A percentile compares a stretch with the other conserved stretches of the same genome.
Evolutionary conservation across 1,140 invertebrate genomes (phyloP).

Genomic region (Kradibia gibbosae): DNA sequence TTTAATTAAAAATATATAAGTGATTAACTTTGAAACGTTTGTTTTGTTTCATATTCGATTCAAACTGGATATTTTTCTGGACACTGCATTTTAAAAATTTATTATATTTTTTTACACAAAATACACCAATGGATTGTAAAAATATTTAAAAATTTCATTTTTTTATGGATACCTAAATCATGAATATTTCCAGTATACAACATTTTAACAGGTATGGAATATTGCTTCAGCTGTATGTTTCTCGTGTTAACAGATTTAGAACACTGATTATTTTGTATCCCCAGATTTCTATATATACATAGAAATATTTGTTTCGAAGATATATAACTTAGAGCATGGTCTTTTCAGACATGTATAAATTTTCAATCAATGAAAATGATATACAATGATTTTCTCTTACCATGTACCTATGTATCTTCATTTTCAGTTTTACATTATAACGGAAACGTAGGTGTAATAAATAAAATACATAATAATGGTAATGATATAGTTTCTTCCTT

Average conservation of each 20-base stretch:
- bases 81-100: background rate
- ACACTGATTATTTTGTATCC: no score
- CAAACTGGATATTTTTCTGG: no score
- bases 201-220: slow-evolving; percentile 42
- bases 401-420: no score
- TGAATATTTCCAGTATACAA: slow-evolving; percentile 38
- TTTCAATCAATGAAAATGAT: no score
- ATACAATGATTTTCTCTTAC: no score
- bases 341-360: no score
- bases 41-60: slow-evolving; percentile 39
- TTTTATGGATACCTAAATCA: slow-evolving; percentile 18
- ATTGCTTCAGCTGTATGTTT: slow-evolving; percentile 13
- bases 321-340: slow-evolving; percentile 22
- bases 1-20: background rate
- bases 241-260: slow-evolving; percentile 17
- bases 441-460: no score
- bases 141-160: background rate
- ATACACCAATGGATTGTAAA: background rate
- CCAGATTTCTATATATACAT: background rate
- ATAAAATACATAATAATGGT: no score
- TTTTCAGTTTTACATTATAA: no score
- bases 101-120: background rate
- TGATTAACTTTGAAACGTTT: slow-evolving; percentile 9
- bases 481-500: no score
- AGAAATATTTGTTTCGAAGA: background rate